Base-by-base conservation (phyloP, 2,888 invertebrate genomes). In the Drosophila eohydei region DNA sequence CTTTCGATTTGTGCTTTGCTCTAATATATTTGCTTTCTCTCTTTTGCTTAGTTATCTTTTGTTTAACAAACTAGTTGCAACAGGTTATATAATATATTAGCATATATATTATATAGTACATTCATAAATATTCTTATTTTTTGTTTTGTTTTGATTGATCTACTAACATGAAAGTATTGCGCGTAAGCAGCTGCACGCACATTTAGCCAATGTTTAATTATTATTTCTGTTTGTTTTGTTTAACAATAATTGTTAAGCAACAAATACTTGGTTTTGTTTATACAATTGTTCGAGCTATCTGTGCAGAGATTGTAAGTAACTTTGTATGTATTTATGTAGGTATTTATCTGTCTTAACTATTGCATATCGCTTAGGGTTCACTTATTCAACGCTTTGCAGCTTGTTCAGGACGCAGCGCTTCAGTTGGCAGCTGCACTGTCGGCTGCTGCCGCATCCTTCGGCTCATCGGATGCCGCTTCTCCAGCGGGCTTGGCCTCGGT, bases 11-110 rank as follows among this genome's bases (percentile, higher is more conserved):
- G 80, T 79, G 79, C 71, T 40, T 70, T 71, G 74, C 71, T 44
- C 70, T 74, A 70, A 74, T 71, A 57, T 74, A 66, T 76, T 57
- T 32, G 16, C 32, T 50, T 54, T 60, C 50, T 43, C 34, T 14
- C 12, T 36, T 28, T 12, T 28, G 9, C 6, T 12, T 30, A 61
- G 55, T 62, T 61, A 9, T 34, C 34, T 56, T 44, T 58, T 34
- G 34, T 56, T 44, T 58, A 67, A 80, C 50, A 51, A 68, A 66
- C 77, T 80, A 71, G 41, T 67, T 77, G 64, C 81, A 82, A 85
- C 78, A 83, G 58, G 71, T 74, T 57, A 52, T 66, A 78, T 58
- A 69, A 30, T 60, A 55, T 44, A 43, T 57, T 32, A 32, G 32
- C 12, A 21, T 51, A 26, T 36, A 36, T 69, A 61, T 72, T 62